phyloP scores from a whole-genome alignment of 2,113 vertebrate species.

The Ophthalmolycus amberensis region DNA sequence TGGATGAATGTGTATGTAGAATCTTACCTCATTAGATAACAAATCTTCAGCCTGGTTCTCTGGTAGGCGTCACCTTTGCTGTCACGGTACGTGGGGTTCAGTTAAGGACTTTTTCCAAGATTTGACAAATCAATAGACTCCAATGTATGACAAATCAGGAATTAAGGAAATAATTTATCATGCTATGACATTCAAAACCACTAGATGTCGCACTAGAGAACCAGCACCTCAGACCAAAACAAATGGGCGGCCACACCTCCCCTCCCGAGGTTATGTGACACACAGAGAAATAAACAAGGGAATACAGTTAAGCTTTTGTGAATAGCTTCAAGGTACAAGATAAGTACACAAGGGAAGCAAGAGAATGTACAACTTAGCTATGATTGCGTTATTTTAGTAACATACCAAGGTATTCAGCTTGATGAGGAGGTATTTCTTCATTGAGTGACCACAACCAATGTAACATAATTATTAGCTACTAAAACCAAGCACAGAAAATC shows the following conservation, averaged over 20 bases:
- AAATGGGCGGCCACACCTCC: not conserved
- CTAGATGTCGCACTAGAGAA: not conserved
- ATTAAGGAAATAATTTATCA: not conserved
- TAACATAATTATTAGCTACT: no score
- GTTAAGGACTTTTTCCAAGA: conserved; percentile 84
- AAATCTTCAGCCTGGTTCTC: conserved; percentile 92
- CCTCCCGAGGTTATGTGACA: not conserved
- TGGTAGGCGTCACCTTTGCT: conserved; percentile 84
- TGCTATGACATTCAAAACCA: not conserved
- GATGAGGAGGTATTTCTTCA: no score
- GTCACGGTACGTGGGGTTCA: conserved; percentile 87
- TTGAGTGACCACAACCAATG: no score
- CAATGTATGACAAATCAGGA: not conserved
- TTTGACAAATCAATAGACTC: conserved; percentile 1
- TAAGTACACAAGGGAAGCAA: not conserved
- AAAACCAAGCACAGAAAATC: no score
- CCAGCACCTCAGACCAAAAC: not conserved
- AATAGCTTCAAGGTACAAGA: not conserved
- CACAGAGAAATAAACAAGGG: not conserved
- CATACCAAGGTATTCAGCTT: no score
- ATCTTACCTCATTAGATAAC: conserved; percentile 95
- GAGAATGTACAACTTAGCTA: no score
- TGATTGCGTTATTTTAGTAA: no score
- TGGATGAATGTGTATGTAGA: not conserved
- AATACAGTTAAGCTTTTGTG: not conserved